A percentile compares a stretch with the other conserved stretches of the same genome.
Conservation (phyloP, 2,113 vertebrate species). For the Gnathonemus longibarbis region DNA sequence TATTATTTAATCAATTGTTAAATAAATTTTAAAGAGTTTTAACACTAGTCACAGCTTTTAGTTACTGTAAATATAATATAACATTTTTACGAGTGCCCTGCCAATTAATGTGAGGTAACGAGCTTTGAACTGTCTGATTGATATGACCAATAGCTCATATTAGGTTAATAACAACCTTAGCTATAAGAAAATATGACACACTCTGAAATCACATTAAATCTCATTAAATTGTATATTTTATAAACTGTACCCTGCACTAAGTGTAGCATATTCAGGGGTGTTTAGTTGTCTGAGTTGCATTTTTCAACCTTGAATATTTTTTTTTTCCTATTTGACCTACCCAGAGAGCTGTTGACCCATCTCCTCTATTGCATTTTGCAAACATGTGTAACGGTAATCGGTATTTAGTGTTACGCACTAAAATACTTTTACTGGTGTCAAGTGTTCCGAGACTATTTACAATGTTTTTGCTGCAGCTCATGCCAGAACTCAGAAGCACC, state of each 20-base stretch:
- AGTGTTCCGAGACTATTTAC: neutral
- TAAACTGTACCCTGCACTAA: neutral
- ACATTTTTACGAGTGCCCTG: neutral
- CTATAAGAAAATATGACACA: neutral
- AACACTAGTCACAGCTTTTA: neutral
- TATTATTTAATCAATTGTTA: neutral
- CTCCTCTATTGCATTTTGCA: neutral
- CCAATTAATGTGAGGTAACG: neutral
- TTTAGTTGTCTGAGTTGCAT: neutral
- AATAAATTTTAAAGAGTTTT: neutral
- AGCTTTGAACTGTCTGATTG: neutral
- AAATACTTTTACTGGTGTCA: neutral
- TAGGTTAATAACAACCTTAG: neutral
- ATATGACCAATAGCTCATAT: neutral
- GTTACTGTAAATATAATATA: neutral
- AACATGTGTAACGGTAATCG: neutral
- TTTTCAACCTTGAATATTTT: neutral
- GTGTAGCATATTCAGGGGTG: neutral
- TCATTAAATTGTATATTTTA: neutral
- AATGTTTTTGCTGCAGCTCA: neutral
- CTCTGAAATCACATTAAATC: neutral
- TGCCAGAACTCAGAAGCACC: neutral
- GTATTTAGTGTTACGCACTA: neutral
- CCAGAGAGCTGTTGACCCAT: neutral
- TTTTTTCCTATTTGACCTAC: neutral